A percentile compares a stretch with the other conserved stretches of the same genome.
Conservation (phyloP, 2,888 invertebrate species). For the Drosophila prostipennis region DNA sequence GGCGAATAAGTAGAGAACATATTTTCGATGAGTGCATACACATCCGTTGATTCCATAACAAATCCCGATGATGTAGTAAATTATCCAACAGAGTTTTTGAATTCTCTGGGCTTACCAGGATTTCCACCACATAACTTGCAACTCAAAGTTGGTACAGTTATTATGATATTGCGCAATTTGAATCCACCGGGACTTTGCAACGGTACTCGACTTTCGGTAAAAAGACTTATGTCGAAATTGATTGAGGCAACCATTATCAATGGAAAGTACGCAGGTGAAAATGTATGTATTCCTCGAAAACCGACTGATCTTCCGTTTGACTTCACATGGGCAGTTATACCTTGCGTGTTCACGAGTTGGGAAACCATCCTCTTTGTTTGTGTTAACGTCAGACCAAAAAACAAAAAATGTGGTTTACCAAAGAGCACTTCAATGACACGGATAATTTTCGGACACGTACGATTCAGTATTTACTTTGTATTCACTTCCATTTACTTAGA, state of each 20-base stretch:
- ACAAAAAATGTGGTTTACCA: too few species aligned
- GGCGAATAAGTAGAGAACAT: too few species aligned
- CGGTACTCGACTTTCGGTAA: background rate
- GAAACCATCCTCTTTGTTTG: too few species aligned
- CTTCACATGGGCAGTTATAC: too few species aligned
- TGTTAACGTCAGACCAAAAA: too few species aligned
- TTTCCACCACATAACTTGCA: conserved; percentile 2
- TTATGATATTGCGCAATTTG: conserved; percentile 2
- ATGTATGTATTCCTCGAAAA: background rate
- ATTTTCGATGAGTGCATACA: too few species aligned
- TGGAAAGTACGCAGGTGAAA: too few species aligned
- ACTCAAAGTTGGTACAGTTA: conserved; percentile 2
- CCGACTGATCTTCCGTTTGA: background rate
- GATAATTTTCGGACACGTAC: too few species aligned
- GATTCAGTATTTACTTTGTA: too few species aligned
- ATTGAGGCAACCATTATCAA: background rate
- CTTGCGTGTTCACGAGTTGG: too few species aligned
- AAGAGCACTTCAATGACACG: too few species aligned
- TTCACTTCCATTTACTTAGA: too few species aligned
- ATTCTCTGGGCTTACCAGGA: conserved; percentile 2
- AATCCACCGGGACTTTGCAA: background rate
- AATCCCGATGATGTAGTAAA: background rate
- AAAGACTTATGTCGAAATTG: background rate
- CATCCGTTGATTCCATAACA: background rate
- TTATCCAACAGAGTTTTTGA: background rate